A percentile compares a stretch with the other conserved stretches of the same genome.
phyloP scores from a whole-genome alignment of 2,888 invertebrate species.

The Caenorhabditis wallacei region DNA sequence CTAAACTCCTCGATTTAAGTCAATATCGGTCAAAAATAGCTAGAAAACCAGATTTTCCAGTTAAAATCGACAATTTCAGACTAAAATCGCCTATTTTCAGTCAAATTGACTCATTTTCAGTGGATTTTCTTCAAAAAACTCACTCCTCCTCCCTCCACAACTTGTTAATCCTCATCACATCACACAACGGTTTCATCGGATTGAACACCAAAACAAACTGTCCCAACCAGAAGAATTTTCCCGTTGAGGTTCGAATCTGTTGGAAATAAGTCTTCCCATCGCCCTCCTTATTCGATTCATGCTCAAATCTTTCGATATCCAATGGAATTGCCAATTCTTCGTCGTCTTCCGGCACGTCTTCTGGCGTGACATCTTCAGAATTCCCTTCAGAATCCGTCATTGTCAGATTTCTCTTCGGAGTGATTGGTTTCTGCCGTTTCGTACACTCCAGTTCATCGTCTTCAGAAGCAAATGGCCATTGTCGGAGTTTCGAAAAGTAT shows the following conservation, averaged over 20 bases:
- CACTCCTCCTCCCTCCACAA: constrained; percentile 92
- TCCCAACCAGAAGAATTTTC: constrained; percentile 85
- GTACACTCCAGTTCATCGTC: constrained; percentile 87
- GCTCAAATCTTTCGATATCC: constrained; percentile 59
- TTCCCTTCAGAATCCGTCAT: constrained; percentile 28
- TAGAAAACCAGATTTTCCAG: no score
- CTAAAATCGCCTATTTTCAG: no score
- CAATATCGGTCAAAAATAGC: no score
- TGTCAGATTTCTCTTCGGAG: constrained; percentile 47
- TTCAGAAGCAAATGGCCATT: constrained; percentile 80
- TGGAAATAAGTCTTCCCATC: constrained; percentile 66
- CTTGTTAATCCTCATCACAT: constrained; percentile 94
- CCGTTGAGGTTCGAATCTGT: constrained; percentile 65
- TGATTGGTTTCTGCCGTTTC: constrained; percentile 86
- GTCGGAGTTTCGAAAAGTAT: constrained; percentile 92
- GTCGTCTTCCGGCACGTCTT: constrained; percentile 58
- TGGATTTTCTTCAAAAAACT: constrained; percentile 5
- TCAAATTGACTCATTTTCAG: no score
- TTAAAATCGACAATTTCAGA: no score
- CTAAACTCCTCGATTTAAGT: no score
- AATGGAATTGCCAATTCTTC: constrained; percentile 45
- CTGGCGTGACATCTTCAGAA: not conserved
- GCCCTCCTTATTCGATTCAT: constrained; percentile 24
- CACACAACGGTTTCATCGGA: constrained; percentile 92
- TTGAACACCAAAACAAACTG: constrained; percentile 95